A percentile compares a stretch with the other conserved stretches of the same genome.
Evolutionary conservation across 92 coral and sea anemone genomes (phyloP).

Genomic region (Phenganax marumi): DNA sequence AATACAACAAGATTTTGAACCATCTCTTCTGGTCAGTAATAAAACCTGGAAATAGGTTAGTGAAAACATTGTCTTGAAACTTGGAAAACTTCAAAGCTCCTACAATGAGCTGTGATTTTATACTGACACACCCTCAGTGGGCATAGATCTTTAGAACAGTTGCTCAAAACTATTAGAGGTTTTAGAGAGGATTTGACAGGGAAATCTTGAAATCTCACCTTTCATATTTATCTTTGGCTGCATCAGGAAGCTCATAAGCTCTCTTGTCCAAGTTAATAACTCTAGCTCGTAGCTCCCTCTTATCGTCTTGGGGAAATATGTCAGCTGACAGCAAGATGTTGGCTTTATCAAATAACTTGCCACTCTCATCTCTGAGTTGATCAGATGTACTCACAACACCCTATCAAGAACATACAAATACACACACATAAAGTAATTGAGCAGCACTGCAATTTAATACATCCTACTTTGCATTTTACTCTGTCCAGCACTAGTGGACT

Average conservation of each 20-base stretch:
- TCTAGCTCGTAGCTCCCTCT: conserved; percentile 18
- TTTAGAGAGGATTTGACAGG: not conserved
- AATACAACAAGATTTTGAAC: no score
- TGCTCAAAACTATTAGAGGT: not conserved
- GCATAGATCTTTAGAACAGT: not conserved
- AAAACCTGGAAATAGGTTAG: not conserved
- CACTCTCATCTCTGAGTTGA: conserved; percentile 8
- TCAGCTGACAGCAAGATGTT: conserved; percentile 32
- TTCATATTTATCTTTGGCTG: conserved; percentile 28
- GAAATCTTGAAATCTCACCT: not conserved
- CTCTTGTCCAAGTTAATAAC: conserved; percentile 22
- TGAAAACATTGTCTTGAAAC: not conserved
- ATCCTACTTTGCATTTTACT: no score
- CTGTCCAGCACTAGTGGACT: no score
- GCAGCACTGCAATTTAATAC: no score
- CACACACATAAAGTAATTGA: no score
- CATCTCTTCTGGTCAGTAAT: no score
- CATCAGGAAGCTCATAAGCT: conserved; percentile 33
- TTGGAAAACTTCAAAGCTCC: no score
- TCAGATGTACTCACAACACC: conserved; percentile 14
- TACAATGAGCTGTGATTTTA: no score
- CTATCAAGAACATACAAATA: not conserved
- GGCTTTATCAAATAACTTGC: conserved; percentile 22
- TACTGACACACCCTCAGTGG: not conserved
- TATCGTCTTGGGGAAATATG: conserved; percentile 34